Percentiles rank a stretch among this genome's conserved stretches.
Evolutionary conservation across 2,797 vertebrate species (phyloP).

Genomic region (Echiichthys vipera): DNA sequence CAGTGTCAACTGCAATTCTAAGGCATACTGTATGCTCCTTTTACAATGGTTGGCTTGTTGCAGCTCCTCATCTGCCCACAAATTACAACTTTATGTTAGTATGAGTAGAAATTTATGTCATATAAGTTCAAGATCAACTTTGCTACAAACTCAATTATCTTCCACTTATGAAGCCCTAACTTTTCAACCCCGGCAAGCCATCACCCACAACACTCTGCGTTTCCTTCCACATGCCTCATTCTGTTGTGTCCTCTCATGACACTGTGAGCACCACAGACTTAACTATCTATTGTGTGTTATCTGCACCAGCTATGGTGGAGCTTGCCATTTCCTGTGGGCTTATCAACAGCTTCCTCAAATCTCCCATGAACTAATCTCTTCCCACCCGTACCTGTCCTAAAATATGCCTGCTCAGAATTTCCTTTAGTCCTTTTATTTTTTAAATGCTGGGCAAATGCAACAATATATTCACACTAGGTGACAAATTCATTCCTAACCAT

Average conservation of each 20-base stretch:
- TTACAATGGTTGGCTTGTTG: no score
- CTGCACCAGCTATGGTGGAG: conserved; percentile 42
- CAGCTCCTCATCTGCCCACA: neutral
- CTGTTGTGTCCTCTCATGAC: conserved; percentile 34
- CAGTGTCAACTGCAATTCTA: no score
- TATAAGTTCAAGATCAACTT: neutral
- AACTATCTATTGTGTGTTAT: conserved; percentile 69
- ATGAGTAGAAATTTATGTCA: no score
- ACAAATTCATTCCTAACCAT: conserved; percentile 10
- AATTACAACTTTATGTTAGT: no score
- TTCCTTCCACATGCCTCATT: conserved; percentile 17
- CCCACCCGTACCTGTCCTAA: conserved; percentile 50
- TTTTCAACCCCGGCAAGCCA: neutral
- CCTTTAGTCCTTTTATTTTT: conserved; percentile 5
- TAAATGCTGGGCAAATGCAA: conserved; percentile 20
- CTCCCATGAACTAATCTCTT: conserved; percentile 62
- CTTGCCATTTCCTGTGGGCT: conserved; percentile 52
- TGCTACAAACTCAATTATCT: neutral
- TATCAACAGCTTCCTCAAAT: conserved; percentile 63
- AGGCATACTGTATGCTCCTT: neutral
- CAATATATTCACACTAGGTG: conserved; percentile 11
- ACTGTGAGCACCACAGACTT: conserved; percentile 29
- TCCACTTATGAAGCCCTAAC: neutral
- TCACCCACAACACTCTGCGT: neutral
- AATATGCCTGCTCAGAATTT: conserved; percentile 39